These are phyloP conservation scores for Trachemys scripta DNA, from an alignment of 2,113 vertebrate species.

Conservation along the genomic window DNA sequence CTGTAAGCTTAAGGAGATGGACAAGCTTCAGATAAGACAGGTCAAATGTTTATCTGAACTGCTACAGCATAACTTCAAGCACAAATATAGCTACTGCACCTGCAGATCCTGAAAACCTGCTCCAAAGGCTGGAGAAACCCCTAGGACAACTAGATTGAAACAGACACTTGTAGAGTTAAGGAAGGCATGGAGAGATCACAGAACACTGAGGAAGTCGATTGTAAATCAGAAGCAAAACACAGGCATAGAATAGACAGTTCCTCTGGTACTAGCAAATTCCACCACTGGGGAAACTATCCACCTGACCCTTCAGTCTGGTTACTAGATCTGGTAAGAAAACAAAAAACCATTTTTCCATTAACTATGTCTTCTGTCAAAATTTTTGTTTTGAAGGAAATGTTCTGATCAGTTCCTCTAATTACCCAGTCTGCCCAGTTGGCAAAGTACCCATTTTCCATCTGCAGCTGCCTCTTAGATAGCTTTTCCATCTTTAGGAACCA, in stretches of 20 bases:
- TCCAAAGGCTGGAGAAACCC: background rate
- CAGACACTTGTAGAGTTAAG: rapidly evolving
- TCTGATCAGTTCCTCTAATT: background rate
- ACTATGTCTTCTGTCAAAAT: background rate
- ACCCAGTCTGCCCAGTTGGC: background rate
- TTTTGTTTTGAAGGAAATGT: background rate
- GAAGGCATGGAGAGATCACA: rapidly evolving
- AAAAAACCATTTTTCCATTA: background rate
- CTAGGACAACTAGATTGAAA: rapidly evolving
- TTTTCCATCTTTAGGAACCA: background rate
- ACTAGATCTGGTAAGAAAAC: background rate
- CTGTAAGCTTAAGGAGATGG: rapidly evolving
- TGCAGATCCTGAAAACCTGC: background rate
- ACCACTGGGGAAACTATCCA: rapidly evolving
- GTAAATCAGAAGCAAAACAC: background rate
- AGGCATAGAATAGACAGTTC: background rate
- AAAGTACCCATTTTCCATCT: rapidly evolving
- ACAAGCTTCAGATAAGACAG: background rate
- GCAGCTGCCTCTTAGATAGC: background rate
- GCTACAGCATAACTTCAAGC: rapidly evolving
- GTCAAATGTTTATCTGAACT: rapidly evolving
- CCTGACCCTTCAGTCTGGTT: rapidly evolving
- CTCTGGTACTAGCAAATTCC: rapidly evolving
- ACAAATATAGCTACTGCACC: background rate
- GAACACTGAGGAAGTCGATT: rapidly evolving